Evolutionary conservation across 2,113 vertebrate species (phyloP).

Genomic region (Heterotilapia buettikoferi): DNA sequence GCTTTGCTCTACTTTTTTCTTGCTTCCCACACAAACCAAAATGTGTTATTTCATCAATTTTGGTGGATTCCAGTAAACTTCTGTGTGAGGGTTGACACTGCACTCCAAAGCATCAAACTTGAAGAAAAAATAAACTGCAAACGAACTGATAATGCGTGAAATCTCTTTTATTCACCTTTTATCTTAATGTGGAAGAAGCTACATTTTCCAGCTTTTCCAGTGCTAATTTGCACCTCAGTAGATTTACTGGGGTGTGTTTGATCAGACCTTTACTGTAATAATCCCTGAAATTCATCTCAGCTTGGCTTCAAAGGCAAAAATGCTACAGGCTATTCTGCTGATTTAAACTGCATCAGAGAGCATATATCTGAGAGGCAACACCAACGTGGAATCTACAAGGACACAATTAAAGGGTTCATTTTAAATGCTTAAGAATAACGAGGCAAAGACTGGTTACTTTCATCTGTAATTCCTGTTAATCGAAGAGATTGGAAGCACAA

Average conservation of each 20-base stretch:
- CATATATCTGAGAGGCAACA: fast-evolving
- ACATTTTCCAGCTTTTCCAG: background rate
- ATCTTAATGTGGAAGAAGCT: background rate
- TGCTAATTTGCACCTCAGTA: background rate
- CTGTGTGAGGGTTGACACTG: background rate
- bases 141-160: background rate
- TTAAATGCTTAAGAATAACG: background rate
- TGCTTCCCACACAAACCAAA: background rate
- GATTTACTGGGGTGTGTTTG: background rate
- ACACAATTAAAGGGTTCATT: background rate
- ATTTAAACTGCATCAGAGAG: background rate
- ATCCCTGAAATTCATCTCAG: background rate
- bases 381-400: background rate
- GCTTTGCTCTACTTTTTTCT: background rate
- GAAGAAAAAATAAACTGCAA: background rate
- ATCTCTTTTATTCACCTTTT: conserved; percentile 3
- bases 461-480: background rate
- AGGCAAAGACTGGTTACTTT: background rate
- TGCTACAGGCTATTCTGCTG: background rate
- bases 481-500: background rate
- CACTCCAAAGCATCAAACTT: background rate
- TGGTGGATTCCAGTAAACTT: background rate
- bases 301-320: conserved; percentile 3
- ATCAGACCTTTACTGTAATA: background rate
- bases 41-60: background rate